Conservation (phyloP, 2,797 vertebrate genomes). For the Ciconia nigra region DNA sequence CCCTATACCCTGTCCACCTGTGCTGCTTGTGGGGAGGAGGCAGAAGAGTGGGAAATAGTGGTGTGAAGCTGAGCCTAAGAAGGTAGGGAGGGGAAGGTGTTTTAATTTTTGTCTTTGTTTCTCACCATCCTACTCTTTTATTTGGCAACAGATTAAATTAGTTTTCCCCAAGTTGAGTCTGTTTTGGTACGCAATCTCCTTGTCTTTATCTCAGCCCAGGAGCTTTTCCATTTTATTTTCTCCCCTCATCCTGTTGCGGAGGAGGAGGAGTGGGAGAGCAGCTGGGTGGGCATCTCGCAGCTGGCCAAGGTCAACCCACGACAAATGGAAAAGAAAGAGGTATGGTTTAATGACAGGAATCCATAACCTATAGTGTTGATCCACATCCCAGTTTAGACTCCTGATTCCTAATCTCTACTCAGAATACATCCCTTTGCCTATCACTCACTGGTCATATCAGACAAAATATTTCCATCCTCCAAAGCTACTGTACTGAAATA, state of each 20-base stretch:
- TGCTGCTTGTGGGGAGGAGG: fast-evolving
- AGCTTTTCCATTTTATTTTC: background rate
- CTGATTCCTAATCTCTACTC: background rate
- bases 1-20: background rate
- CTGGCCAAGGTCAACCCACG: background rate
- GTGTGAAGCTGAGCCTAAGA: background rate
- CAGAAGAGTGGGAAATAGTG: background rate
- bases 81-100: background rate
- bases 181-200: background rate
- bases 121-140: background rate
- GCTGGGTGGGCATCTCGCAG: background rate
- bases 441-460: background rate
- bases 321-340: background rate
- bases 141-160: background rate
- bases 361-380: background rate
- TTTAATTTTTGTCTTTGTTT: background rate
- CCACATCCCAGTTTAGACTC: background rate
- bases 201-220: background rate
- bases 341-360: background rate
- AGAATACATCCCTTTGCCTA: background rate
- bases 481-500: background rate
- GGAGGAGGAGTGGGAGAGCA: background rate
- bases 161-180: background rate
- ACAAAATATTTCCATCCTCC: background rate
- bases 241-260: background rate